These are phyloP conservation scores for Kryptolebias marmoratus DNA, from an alignment of 2,113 vertebrate species.

Conservation along the genomic window DNA sequence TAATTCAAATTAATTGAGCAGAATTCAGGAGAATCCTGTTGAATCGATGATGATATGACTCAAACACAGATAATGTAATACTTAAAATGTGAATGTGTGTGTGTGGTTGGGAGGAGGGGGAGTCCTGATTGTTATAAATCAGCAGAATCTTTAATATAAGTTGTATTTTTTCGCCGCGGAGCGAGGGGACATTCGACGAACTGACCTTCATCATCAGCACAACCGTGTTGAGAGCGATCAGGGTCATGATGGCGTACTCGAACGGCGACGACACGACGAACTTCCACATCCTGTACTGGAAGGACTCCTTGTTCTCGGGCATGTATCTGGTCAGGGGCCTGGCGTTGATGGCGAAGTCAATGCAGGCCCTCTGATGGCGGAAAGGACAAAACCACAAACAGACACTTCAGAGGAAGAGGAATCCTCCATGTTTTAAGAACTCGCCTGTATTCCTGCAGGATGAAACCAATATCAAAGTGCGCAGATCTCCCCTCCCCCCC, in stretches of 20 bases:
- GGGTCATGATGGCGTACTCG: slow-evolving; percentile 97
- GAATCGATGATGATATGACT: no score
- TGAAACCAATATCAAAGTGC: neutral
- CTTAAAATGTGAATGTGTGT: no score
- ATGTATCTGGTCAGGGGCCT: slow-evolving; percentile 96
- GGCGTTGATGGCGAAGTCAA: slow-evolving; percentile 98
- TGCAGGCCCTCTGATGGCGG: slow-evolving; percentile 90
- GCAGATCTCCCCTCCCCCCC: neutral
- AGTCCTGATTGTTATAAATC: slow-evolving; percentile 2
- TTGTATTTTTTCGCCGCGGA: no score
- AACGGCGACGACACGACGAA: slow-evolving; percentile 98
- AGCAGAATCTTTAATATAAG: neutral
- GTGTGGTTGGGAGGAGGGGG: no score
- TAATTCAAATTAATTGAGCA: no score
- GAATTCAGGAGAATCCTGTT: no score
- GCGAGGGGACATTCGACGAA: neutral
- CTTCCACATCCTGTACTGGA: slow-evolving; percentile 98
- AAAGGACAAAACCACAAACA: slow-evolving; percentile 28
- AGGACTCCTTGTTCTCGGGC: slow-evolving; percentile 95
- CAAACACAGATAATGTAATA: no score
- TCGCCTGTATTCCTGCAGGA: neutral
- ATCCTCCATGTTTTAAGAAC: no score
- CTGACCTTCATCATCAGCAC: slow-evolving; percentile 99
- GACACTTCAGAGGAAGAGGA: neutral
- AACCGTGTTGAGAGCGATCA: slow-evolving; percentile 97